Percentiles rank a stretch among this genome's conserved stretches.
Evolutionary conservation across 30 jellyfish, hydroid and myxozoan species (phyloP).

Genomic region (Haliclystus octoradiatus): DNA sequence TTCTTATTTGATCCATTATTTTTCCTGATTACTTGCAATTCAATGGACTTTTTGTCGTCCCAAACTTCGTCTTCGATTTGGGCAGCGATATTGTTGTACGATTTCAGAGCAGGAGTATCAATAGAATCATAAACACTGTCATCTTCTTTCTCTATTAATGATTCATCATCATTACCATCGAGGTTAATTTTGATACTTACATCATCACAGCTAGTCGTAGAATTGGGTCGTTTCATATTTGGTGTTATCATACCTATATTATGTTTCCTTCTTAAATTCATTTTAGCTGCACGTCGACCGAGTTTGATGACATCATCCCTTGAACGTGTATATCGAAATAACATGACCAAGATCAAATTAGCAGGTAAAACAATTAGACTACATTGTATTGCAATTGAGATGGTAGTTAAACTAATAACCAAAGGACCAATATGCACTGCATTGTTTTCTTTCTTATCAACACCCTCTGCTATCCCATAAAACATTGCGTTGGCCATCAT

Average conservation of each 20-base stretch:
- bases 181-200: neutral
- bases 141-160: neutral
- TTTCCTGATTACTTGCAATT: too few relatives aligned
- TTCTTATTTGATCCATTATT: neutral
- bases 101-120: neutral
- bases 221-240: neutral
- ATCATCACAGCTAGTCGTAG: neutral
- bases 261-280: neutral
- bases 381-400: slow-evolving; percentile 57
- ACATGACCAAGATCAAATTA: slow-evolving; percentile 30
- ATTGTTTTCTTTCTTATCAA: slow-evolving; percentile 22
- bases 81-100: too few relatives aligned
- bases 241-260: neutral
- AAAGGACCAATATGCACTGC: slow-evolving; percentile 51
- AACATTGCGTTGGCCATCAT: slow-evolving; percentile 85
- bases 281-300: neutral
- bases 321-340: slow-evolving; percentile 29
- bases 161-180: neutral
- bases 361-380: slow-evolving; percentile 55
- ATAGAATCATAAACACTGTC: neutral
- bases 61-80: neutral
- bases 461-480: slow-evolving; percentile 39
- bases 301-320: neutral
- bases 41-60: too few relatives aligned
- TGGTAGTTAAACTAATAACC: slow-evolving; percentile 40